These are phyloP conservation scores for Tromatobia lineatoria DNA, from an alignment of 2,888 invertebrate species.

Conservation along the genomic window DNA sequence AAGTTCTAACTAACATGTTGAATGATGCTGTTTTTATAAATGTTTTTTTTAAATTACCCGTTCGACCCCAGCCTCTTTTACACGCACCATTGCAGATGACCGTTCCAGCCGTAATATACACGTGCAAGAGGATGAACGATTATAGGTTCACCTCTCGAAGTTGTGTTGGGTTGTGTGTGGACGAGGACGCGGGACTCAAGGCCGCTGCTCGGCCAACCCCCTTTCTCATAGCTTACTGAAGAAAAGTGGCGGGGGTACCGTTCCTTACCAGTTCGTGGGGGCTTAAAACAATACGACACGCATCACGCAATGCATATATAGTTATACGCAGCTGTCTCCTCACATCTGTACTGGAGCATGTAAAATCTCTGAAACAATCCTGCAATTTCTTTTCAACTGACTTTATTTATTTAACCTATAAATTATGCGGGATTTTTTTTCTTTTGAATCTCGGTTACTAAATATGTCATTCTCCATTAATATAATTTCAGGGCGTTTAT, in stretches of 20 bases:
- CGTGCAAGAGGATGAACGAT: conserved; percentile 55
- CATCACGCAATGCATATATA: conserved; percentile 21
- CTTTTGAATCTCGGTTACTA: not conserved
- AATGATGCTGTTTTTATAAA: too few relatives aligned
- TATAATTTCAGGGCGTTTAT: too few relatives aligned
- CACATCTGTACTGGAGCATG: not conserved
- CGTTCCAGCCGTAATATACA: not conserved
- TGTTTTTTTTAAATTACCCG: not conserved
- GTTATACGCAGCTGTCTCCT: not conserved
- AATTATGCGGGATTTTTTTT: not conserved
- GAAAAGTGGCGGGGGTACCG: conserved; percentile 39
- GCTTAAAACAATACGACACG: conserved; percentile 58
- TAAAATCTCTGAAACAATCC: not conserved
- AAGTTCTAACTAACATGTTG: not conserved
- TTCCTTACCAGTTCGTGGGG: conserved; percentile 22
- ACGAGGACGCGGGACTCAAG: conserved; percentile 66
- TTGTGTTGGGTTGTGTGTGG: conserved; percentile 39
- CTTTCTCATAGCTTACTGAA: conserved; percentile 33
- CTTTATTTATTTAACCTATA: not conserved
- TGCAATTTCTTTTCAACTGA: not conserved
- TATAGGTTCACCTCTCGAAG: conserved; percentile 43
- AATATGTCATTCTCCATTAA: not conserved
- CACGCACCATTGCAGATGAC: not conserved
- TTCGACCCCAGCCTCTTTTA: conserved; percentile 6
- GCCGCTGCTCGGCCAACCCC: conserved; percentile 52